Evolutionary conservation across 2,113 vertebrate species (phyloP).

Genomic region (Telmatochromis sp.): DNA sequence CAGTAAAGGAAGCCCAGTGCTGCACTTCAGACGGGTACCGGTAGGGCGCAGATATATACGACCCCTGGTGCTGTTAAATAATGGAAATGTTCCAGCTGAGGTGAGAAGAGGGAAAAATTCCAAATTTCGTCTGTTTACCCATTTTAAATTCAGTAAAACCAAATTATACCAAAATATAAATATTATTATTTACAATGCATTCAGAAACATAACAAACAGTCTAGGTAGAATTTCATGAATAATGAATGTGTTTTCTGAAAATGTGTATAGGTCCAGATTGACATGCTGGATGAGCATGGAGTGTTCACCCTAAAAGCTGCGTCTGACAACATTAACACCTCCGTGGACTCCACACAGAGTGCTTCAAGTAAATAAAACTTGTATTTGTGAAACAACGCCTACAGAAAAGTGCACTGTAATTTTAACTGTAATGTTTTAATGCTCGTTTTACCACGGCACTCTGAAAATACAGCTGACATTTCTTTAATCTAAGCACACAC

Average conservation of each 20-base stretch:
- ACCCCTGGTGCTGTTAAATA: constrained; percentile 78
- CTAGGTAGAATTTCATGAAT: neutral
- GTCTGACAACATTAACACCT: constrained; percentile 48
- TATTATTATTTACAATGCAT: neutral
- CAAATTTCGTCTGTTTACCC: neutral
- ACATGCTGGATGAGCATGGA: constrained; percentile 69
- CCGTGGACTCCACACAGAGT: constrained; percentile 11
- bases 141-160: neutral
- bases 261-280: constrained; percentile 73
- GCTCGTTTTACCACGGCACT: neutral
- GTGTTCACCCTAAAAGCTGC: constrained; percentile 73
- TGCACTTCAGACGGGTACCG: constrained; percentile 77
- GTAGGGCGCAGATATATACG: constrained; percentile 64
- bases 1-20: constrained; percentile 64
- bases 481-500: neutral
- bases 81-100: constrained; percentile 69
- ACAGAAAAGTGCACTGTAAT: neutral
- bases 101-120: constrained; percentile 48
- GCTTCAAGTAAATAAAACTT: constrained; percentile 51
- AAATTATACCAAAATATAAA: neutral
- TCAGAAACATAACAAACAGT: neutral
- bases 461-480: neutral
- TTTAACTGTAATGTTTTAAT: neutral
- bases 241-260: neutral
- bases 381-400: neutral